Conservation (phyloP, 2,888 invertebrate species). For the Eupithecia subumbrata region DNA sequence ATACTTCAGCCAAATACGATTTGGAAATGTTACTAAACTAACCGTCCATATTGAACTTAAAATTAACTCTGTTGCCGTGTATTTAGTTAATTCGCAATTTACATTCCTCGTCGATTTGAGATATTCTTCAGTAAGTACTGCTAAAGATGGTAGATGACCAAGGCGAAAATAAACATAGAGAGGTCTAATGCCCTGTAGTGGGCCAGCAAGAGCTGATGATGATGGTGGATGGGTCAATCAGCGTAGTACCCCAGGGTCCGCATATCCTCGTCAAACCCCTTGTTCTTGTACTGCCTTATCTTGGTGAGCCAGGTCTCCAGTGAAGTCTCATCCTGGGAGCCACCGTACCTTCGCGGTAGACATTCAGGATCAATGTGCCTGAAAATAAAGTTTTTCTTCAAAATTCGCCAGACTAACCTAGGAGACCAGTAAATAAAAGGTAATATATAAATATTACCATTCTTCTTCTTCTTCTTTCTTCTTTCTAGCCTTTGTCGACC, state of each 20-base stretch:
- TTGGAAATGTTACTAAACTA: not conserved
- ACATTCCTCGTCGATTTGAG: not conserved
- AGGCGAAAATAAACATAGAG: not conserved
- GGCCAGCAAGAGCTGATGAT: not conserved
- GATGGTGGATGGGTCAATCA: constrained; percentile 45
- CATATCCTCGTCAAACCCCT: constrained; percentile 71
- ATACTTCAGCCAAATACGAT: too few species aligned
- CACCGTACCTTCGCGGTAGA: constrained; percentile 72
- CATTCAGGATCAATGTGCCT: constrained; percentile 72
- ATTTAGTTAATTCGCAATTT: not conserved
- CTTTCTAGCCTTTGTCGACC: too few species aligned
- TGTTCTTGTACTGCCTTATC: constrained; percentile 71
- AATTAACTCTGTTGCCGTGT: not conserved
- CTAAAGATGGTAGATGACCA: not conserved
- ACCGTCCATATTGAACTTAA: not conserved
- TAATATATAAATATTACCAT: too few species aligned
- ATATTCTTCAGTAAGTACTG: not conserved
- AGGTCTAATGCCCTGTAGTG: not conserved
- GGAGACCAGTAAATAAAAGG: too few species aligned
- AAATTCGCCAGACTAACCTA: not conserved
- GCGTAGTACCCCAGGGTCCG: constrained; percentile 66
- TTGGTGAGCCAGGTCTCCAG: constrained; percentile 70
- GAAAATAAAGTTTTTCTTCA: constrained; percentile 35
- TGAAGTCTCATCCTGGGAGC: constrained; percentile 62
- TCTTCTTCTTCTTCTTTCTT: too few species aligned